A percentile compares a stretch with the other conserved stretches of the same genome.
These are phyloP conservation scores for Scatophagus argus DNA, from an alignment of 2,113 vertebrate species.

Conservation along the genomic window DNA sequence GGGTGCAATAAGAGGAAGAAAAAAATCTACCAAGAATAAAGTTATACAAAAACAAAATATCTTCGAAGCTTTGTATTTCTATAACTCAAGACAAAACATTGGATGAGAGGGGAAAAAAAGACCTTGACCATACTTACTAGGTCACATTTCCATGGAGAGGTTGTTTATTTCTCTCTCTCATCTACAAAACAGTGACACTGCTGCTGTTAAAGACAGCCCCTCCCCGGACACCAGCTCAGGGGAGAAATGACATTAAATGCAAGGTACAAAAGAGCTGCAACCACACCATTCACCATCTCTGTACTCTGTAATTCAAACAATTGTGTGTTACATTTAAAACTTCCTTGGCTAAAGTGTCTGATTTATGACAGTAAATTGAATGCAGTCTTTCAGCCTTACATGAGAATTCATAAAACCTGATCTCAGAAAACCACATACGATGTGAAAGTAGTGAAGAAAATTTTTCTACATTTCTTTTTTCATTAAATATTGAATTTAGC, in stretches of 20 bases:
- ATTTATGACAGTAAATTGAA: neutral
- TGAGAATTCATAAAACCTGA: neutral
- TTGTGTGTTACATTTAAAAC: neutral
- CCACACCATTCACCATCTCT: constrained; percentile 53
- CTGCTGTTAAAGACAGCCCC: constrained; percentile 91
- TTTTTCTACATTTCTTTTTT: too few relatives aligned
- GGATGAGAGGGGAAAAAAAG: constrained; percentile 85
- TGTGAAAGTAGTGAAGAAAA: neutral
- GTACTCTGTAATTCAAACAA: constrained; percentile 14
- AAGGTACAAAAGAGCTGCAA: constrained; percentile 66
- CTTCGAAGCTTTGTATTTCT: constrained; percentile 67
- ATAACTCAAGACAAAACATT: constrained; percentile 79
- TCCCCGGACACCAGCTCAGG: constrained; percentile 69
- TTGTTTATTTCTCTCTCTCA: constrained; percentile 90
- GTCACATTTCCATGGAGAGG: constrained; percentile 91
- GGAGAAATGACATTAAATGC: constrained; percentile 74
- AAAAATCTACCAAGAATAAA: constrained; percentile 34
- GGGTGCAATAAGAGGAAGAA: constrained; percentile 45
- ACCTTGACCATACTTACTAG: constrained; percentile 96
- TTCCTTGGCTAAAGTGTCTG: neutral
- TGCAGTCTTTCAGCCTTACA: neutral
- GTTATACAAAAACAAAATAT: constrained; percentile 24
- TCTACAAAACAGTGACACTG: constrained; percentile 97
- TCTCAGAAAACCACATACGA: neutral
- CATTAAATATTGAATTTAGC: neutral